Evolutionary conservation across 2,113 vertebrate genomes (phyloP), one percentile per base, ranked within the genome.

Genomic region (Tamias sibiricus): DNA sequence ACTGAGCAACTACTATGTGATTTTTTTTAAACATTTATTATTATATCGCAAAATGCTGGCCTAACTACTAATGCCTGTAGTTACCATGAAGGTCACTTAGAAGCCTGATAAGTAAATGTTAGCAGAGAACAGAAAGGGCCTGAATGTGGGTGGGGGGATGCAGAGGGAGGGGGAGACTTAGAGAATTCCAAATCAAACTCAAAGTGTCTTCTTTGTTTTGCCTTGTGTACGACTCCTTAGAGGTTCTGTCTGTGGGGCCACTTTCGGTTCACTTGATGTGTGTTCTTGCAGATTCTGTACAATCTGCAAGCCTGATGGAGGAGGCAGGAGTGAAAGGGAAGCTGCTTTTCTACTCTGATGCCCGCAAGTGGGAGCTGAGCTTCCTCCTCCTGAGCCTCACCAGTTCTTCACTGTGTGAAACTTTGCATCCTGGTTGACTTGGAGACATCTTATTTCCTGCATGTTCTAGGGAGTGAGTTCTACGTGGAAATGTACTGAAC

Each of bases 221-320:
- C 42, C 44, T 20, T 74, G 0, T 40, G 2, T 6, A 3, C 42
- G n/a, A 32, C 20, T 64, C 20, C 32, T 83, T 9, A 32, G 71
- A 64, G 10, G 22, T 54, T 68, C 28, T 54, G 17, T 66, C 44
- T 83, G 6, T 90, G 24, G 28, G 42, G 44, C 3, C 30, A 74
- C 30, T 22, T 57, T 59, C 35, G 66, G 11, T 82, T 90, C 30
- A 8, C 90, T 26, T 76, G 11, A 2, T 3, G 19, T 1, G 14
- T 32, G 8, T 83, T 95, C 35, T 68, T 80, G 40, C 3, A 49
- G 8, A 26, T 20, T 40, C 6, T 1, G 5, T 8, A 0, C 5
- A 19, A 4, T 19, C 54, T 5, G 7, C 14, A 26, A 30, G 12
- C 8, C 54, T 28, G 11, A 0, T 0, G 5, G 28, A 57, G 14